These are phyloP conservation scores for Benthosema pterotum DNA, from an alignment of 2,797 vertebrate genomes.

Conservation along the genomic window DNA sequence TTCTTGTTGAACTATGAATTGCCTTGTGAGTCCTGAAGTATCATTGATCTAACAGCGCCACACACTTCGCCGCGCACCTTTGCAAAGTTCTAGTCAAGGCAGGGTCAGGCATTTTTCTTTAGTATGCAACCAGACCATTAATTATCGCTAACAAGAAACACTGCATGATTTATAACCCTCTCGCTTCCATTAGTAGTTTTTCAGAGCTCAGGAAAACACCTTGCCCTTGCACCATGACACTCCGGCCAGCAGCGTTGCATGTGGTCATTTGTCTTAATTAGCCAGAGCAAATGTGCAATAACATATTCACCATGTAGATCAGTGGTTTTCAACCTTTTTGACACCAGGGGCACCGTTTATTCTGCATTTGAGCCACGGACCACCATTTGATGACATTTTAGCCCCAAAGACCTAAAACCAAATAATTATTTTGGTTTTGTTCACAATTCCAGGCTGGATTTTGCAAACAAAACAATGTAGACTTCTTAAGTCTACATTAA, in stretches of 20 bases:
- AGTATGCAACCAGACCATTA: slow-evolving; percentile 16
- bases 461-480: too few species aligned
- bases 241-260: slow-evolving; percentile 24
- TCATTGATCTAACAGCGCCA: neutral
- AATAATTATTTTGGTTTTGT: too few species aligned
- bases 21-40: neutral
- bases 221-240: slow-evolving; percentile 26
- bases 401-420: too few species aligned
- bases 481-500: too few species aligned
- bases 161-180: neutral
- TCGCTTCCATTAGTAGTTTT: slow-evolving; percentile 17
- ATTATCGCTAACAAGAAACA: neutral
- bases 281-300: slow-evolving; percentile 30
- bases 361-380: too few species aligned
- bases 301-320: slow-evolving; percentile 34
- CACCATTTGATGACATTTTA: too few species aligned
- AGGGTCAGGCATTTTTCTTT: neutral
- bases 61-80: neutral
- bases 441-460: too few species aligned
- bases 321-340: too few species aligned
- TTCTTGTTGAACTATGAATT: too few species aligned
- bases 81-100: neutral
- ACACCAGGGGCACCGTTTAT: too few species aligned
- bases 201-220: slow-evolving; percentile 22
- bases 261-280: slow-evolving; percentile 54